Base-by-base conservation (phyloP, 1,140 invertebrate genomes). In the Asobara japonica region DNA sequence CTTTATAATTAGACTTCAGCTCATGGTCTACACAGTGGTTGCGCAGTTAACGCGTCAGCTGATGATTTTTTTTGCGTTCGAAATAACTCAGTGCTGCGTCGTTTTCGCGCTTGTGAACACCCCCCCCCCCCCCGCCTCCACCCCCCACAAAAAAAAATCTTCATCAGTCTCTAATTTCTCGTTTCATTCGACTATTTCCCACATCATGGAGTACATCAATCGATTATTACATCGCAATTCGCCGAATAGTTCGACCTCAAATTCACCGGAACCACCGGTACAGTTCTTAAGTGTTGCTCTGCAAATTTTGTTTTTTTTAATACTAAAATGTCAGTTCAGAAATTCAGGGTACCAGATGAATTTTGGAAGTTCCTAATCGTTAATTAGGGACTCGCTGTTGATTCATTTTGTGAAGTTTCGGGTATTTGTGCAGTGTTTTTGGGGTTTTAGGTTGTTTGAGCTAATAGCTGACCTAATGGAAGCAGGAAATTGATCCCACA, bases 141-240 rank as follows among this genome's bases (percentile, higher is more conserved):
- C n/a, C n/a, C n/a, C n/a, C n/a, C n/a, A n/a, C n/a, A n/a, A n/a
- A n/a, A n/a, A n/a, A n/a, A n/a, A n/a, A n/a, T 13, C 41, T 16
- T 45, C n/a, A 16, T 16, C 18, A 45, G n/a, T 45, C 41, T 13
- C n/a, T 38, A 38, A 18, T 56, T 18, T 56, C 51, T 56, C 51
- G 6, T 5, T 22, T 56, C 22, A 65, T 29, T 22, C 61, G 8
- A 31, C 33, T 60, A 36, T 66, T 61, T 31, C 27, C 11, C 25
- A 1, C 45, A 69, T 13, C 3, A 84, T 84, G 83, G 83, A 84
- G 16, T 84, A 79, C 65, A 81, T 84, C 72, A 82, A 83, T 75
- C 79, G 78, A 60, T 65, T 83, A 25, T 51, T 84, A 27, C 73
- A 82, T 71, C 80, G 81, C 22, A 30, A 76, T 62, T 71, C 71